Percentiles rank a stretch among this genome's conserved stretches.
Conservation (phyloP, 1,140 invertebrate genomes). For the Adelges cooleyi region DNA sequence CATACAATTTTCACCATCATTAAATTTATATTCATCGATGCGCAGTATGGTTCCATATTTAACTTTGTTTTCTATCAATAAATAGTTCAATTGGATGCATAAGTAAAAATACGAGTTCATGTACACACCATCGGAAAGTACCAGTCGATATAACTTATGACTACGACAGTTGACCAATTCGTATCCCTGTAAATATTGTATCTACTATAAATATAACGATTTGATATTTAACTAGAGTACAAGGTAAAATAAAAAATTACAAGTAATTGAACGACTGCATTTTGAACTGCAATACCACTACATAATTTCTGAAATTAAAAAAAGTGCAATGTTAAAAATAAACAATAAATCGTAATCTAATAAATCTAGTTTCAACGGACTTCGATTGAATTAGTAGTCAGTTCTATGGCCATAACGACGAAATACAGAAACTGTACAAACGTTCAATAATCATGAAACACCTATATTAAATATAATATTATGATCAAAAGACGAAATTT, state of each 20-base stretch:
- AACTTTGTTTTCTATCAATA: background rate
- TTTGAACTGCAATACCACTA: background rate
- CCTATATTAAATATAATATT: too few species aligned
- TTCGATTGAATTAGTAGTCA: background rate
- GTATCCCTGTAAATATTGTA: background rate
- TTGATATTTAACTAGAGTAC: too few species aligned
- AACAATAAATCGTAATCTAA: background rate
- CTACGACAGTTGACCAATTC: background rate
- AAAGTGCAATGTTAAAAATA: background rate
- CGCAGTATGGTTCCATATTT: background rate
- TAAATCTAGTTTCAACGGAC: background rate
- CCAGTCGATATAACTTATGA: slow-evolving; percentile 1
- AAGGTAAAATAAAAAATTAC: background rate
- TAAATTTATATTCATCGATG: slow-evolving; percentile 2
- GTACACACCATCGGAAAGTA: background rate
- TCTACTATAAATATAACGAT: too few species aligned
- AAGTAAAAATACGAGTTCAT: slow-evolving; percentile 22
- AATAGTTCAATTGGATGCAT: background rate
- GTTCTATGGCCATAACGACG: background rate
- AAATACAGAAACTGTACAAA: background rate
- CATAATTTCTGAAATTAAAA: background rate
- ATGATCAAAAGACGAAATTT: too few species aligned
- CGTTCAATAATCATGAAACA: background rate
- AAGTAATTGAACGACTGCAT: background rate
- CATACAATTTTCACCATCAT: background rate